Conservation (phyloP, 2,888 invertebrate genomes). For the Pheosia tremula region DNA sequence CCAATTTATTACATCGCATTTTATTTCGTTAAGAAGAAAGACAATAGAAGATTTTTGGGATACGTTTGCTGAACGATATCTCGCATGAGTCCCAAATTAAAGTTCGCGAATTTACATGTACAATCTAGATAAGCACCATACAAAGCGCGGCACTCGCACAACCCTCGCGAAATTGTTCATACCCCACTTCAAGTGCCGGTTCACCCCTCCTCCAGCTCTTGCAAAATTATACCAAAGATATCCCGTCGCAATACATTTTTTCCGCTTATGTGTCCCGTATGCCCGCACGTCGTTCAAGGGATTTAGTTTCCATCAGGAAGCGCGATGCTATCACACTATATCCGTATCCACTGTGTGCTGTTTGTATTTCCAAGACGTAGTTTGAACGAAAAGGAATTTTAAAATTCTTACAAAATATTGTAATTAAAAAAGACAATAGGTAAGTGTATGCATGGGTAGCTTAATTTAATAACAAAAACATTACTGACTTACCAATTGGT, state of each 20-base stretch:
- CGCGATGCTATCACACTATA: not conserved
- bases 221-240: slow-evolving; percentile 16
- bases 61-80: no score
- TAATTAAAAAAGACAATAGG: no score
- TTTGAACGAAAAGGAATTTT: no score
- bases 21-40: no score
- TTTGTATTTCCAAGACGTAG: no score
- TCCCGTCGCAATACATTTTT: slow-evolving; percentile 6
- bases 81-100: no score
- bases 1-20: no score
- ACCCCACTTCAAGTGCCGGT: slow-evolving; percentile 42
- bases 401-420: no score
- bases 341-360: no score
- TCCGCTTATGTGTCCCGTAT: slow-evolving; percentile 23
- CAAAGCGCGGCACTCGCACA: slow-evolving; percentile 37
- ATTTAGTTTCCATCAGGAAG: not conserved
- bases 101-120: slow-evolving; percentile 7
- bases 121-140: slow-evolving; percentile 25
- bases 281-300: not conserved
- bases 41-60: no score
- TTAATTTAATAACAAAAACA: no score
- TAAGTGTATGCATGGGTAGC: no score
- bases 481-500: not conserved
- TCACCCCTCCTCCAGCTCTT: slow-evolving; percentile 28
- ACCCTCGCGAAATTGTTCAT: slow-evolving; percentile 43